Conservation (phyloP, 2,797 vertebrate genomes). For the Artibeus lituratus region DNA sequence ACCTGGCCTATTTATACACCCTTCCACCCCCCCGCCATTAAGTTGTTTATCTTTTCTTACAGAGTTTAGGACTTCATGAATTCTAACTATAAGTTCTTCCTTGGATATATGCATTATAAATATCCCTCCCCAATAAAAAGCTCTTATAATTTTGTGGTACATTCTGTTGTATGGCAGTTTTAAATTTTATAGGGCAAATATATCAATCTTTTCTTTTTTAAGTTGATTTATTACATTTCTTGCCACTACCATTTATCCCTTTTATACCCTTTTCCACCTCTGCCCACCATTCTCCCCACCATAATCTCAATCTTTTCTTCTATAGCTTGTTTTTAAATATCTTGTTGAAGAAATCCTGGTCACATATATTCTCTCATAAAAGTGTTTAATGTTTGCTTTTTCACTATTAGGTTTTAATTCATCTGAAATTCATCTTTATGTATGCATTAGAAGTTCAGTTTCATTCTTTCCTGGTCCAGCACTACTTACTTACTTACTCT, state of each 20-base stretch:
- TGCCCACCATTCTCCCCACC: neutral
- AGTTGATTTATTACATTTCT: neutral
- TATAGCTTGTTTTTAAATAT: neutral
- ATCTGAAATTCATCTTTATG: conserved; percentile 15
- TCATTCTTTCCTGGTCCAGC: neutral
- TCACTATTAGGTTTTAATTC: neutral
- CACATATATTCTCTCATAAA: neutral
- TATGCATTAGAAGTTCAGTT: neutral
- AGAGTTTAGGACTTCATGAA: neutral
- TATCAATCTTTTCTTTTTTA: neutral
- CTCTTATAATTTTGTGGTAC: neutral
- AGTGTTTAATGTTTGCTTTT: neutral
- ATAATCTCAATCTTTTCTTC: neutral
- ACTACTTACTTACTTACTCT: neutral
- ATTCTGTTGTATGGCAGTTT: neutral
- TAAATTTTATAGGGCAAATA: neutral
- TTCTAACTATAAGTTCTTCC: neutral
- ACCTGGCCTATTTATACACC: neutral
- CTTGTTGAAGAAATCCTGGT: neutral
- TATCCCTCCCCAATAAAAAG: neutral
- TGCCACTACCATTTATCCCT: neutral
- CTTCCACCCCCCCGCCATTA: neutral
- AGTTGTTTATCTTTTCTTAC: neutral
- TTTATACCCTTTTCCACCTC: neutral
- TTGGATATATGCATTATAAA: neutral